Evolutionary conservation across 1,140 invertebrate species (phyloP).

Genomic region (Paramacrobiotus metropolitanus): DNA sequence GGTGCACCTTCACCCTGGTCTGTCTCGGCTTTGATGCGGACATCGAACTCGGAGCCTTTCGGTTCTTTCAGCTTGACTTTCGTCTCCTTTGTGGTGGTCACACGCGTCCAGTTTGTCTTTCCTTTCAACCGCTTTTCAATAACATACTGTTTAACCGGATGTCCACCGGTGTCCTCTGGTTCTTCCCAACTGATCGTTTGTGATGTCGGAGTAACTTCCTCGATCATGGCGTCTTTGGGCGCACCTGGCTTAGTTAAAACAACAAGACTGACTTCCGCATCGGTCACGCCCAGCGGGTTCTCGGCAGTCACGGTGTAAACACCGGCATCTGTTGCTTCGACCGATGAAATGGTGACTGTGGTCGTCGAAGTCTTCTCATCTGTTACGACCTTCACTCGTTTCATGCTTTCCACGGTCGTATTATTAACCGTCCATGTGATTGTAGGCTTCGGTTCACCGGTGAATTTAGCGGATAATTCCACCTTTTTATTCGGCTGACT

Average conservation of each 20-base stretch:
- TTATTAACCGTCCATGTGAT: background rate
- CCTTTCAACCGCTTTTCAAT: constrained; percentile 52
- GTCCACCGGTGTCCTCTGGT: constrained; percentile 91
- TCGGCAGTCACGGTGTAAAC: constrained; percentile 22
- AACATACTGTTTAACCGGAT: constrained; percentile 79
- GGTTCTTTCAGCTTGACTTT: constrained; percentile 54
- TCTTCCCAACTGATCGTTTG: constrained; percentile 88
- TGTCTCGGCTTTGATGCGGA: constrained; percentile 74
- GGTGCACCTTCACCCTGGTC: background rate
- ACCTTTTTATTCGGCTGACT: background rate
- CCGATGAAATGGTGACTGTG: constrained; percentile 20
- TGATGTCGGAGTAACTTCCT: constrained; percentile 80
- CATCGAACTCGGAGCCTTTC: constrained; percentile 83
- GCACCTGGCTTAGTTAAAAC: constrained; percentile 21
- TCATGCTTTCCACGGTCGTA: background rate
- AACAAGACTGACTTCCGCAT: constrained; percentile 26
- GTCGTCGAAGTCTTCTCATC: constrained; percentile 13
- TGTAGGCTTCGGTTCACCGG: background rate
- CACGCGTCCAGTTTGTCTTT: background rate
- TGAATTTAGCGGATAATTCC: background rate
- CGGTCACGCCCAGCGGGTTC: constrained; percentile 26
- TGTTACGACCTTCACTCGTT: background rate
- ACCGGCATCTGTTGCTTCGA: constrained; percentile 21
- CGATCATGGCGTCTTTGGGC: constrained; percentile 37
- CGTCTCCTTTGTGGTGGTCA: background rate